Conservation (phyloP, 2,113 vertebrate genomes). For the Equus przewalskii region DNA sequence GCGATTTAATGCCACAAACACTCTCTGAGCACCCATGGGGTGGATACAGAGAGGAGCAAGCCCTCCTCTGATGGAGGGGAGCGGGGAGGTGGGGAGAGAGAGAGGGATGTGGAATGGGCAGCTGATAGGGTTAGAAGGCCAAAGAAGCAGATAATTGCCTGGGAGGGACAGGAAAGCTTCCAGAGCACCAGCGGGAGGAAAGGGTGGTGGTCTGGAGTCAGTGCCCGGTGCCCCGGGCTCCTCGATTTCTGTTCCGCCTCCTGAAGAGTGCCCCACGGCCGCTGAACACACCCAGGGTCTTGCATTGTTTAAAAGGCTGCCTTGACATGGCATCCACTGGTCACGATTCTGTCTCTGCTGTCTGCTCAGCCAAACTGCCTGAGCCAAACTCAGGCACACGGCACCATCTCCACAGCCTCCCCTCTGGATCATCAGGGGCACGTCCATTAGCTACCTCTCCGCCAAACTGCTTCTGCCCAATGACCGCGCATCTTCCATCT, state of each 20-base stretch:
- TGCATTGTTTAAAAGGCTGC: too few species aligned
- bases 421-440: not conserved
- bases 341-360: not conserved
- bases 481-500: not conserved
- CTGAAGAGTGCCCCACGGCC: not conserved
- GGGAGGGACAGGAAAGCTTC: not conserved
- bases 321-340: rapidly evolving
- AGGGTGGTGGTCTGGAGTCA: not conserved
- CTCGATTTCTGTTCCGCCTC: not conserved
- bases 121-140: not conserved
- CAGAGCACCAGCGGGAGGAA: not conserved
- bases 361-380: not conserved
- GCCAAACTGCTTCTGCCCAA: not conserved
- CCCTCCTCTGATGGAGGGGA: not conserved
- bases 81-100: too few species aligned
- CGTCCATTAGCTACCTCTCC: not conserved
- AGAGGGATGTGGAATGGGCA: too few species aligned
- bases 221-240: too few species aligned
- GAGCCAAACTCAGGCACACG: not conserved
- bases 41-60: not conserved
- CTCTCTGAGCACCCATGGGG: not conserved
- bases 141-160: not conserved
- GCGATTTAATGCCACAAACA: not conserved
- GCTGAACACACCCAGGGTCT: not conserved
- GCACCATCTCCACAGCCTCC: not conserved